Evolutionary conservation across 2,113 vertebrate species (phyloP), one percentile per base, ranked within the genome.

Genomic region (Amphiprion ocellaris): DNA sequence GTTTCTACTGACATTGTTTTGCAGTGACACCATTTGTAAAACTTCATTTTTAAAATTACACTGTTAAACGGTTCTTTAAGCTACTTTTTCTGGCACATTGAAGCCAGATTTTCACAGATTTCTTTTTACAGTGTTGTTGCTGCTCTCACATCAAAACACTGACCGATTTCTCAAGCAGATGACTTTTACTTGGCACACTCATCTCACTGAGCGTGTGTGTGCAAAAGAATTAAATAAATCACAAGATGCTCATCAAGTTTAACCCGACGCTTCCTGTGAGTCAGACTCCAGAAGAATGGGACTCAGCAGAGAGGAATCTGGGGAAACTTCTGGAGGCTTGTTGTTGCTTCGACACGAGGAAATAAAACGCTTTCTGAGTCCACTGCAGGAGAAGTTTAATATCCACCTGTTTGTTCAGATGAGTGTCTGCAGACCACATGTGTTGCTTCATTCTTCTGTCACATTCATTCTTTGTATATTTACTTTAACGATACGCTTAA

Each of bases 251-350:
- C 52, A 67, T 87, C 68, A 79, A 76, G 69, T 82, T 30, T 79
- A 84, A 92, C 65, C 72, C 52, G 14, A 69, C 19, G 66, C 86
- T 92, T 92, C 92, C 88, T 91, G 87, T 95, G 94, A 94, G 80
- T 95, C 93, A 95, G n/a, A 39, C 86, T 85, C 75, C 72, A 68
- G 52, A 65, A 47, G 17, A 65, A 62, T 74, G 37, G 74, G 72
- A 85, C 74, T 94, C 92, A 94, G 69, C 80, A 67, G 2, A 28
- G 46, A 88, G 84, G 92, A 94, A 94, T 94, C 85, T 73, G 69
- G 91, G 79, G 88, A 83, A 37, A 87, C 84, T 93, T 93, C 63
- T 73, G 80, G 30, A 81, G 76, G 61, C 17, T 33, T 44, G 62
- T n/a, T 77, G 73, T 16, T 66, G 55, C 55, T 15, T 39, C 41